phyloP scores from a whole-genome alignment of 1,140 invertebrate genomes.

The Ceratina australensis region DNA sequence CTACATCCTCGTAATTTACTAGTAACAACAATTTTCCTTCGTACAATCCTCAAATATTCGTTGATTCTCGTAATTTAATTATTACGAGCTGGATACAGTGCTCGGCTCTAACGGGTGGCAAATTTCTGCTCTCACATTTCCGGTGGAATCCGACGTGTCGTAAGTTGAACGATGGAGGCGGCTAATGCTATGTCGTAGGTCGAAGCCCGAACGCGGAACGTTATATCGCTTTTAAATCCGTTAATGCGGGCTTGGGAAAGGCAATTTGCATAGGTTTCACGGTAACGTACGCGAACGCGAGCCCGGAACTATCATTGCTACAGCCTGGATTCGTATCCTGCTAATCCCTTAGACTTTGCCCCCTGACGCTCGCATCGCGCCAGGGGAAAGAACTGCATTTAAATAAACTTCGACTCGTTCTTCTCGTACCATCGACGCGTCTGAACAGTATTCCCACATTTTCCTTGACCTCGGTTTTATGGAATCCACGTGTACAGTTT shows the following conservation, averaged over 20 bases:
- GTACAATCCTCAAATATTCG: too few species aligned
- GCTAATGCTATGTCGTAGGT: conserved; percentile 41
- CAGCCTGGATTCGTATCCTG: conserved; percentile 49
- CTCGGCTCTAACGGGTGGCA: too few species aligned
- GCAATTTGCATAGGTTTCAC: conserved; percentile 74
- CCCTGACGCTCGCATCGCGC: conserved; percentile 36
- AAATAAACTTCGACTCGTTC: conserved; percentile 41
- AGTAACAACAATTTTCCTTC: too few species aligned
- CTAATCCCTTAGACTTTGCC: conserved; percentile 60
- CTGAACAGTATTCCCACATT: neutral
- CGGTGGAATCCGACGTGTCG: neutral
- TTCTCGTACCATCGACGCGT: conserved; percentile 12
- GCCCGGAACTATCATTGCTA: conserved; percentile 49
- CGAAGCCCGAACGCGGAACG: conserved; percentile 62
- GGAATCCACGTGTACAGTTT: neutral
- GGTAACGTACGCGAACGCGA: conserved; percentile 50
- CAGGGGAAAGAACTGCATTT: conserved; percentile 36
- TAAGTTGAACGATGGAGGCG: conserved; percentile 31
- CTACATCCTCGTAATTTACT: neutral
- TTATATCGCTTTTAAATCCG: conserved; percentile 78
- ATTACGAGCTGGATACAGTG: too few species aligned
- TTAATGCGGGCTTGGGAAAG: conserved; percentile 70
- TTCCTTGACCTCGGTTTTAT: neutral
- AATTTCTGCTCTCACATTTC: conserved; percentile 13
- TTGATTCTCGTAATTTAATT: too few species aligned